Base-by-base conservation (phyloP, 2,113 vertebrate species). In the Natator depressus region DNA sequence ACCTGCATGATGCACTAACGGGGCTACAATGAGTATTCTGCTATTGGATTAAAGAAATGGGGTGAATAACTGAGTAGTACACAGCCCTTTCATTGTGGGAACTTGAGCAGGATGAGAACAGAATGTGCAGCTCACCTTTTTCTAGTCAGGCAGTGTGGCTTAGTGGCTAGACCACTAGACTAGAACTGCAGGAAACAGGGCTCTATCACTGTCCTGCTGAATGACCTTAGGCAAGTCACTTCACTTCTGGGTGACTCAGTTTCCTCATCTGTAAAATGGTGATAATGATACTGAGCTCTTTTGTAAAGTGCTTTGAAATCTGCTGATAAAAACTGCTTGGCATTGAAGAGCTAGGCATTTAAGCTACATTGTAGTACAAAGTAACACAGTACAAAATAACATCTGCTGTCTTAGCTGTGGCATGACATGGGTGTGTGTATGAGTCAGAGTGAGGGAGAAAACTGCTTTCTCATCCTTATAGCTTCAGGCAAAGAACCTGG, bases 1-100 rank as follows among this genome's bases (percentile, higher is more conserved):
- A 80, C 38, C n/a, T 38, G 20, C 22, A 25, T 59, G 51, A 46
- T 13, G 94, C 76, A 20, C 57, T 84, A 87, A 87, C 12, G 17
- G 46, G n/a, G 59, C 82, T 80, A 85, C 96, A 94, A 90, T 53
- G 42, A 90, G 25, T 85, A 38, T 53, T 96, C 94, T 90, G 25
- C 54, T 85, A 1, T 11, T 47, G 94, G 27, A 93, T 6, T 19
- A 93, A 90, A 89, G 76, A n/a, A 94, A 94, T 51, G 50, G 35
- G 5, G 22, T 76, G 72, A 76, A 76, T 76, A 76, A 76, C 38
- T 69, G 42, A 42, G 12, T 51, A n/a, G 50, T 38, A 85, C 35
- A 1, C 46, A 51, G 16, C 20, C 22, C 7, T 17, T 59, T 57
- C 10, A 8, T 31, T 16, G 13, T 16, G 55, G 53, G 13, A 57